phyloP scores from a whole-genome alignment of 2,888 invertebrate species.

The Stegana nigrithorax region DNA sequence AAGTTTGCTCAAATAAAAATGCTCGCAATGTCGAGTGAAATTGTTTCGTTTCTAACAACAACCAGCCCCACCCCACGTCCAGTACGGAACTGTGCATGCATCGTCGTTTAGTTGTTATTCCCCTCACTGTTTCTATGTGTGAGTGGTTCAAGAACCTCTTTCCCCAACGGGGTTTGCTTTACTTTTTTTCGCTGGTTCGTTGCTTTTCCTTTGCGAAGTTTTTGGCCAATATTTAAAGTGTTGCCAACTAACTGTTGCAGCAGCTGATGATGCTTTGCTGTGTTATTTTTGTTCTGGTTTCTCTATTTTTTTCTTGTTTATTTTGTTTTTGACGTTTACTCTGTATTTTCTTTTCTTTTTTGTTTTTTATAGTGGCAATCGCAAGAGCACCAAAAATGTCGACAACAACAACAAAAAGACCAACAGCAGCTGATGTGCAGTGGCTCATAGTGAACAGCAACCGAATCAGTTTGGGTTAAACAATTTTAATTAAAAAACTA shows the following conservation, averaged over 20 bases:
- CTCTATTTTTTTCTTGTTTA: not conserved
- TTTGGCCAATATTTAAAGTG: conserved; percentile 7
- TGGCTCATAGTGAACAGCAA: not conserved
- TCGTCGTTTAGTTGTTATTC: not conserved
- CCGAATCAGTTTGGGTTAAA: conserved; percentile 5
- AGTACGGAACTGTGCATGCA: no score
- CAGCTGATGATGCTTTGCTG: conserved; percentile 4
- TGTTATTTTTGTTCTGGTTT: not conserved
- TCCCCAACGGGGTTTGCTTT: not conserved
- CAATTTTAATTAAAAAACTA: conserved; percentile 16
- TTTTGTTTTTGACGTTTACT: not conserved
- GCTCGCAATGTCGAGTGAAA: no score
- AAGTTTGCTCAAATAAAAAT: no score
- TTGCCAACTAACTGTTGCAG: conserved; percentile 9
- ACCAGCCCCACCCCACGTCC: no score
- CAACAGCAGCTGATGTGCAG: not conserved
- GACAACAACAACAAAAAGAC: not conserved
- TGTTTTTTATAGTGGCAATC: not conserved
- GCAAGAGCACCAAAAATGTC: not conserved
- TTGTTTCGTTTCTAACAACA: no score
- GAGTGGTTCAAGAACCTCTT: not conserved
- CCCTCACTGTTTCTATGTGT: not conserved
- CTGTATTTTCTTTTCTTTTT: not conserved
- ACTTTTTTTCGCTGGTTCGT: not conserved
- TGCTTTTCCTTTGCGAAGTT: not conserved